Base-by-base conservation (phyloP, 1,140 invertebrate species). In the Pissodes strobi region DNA sequence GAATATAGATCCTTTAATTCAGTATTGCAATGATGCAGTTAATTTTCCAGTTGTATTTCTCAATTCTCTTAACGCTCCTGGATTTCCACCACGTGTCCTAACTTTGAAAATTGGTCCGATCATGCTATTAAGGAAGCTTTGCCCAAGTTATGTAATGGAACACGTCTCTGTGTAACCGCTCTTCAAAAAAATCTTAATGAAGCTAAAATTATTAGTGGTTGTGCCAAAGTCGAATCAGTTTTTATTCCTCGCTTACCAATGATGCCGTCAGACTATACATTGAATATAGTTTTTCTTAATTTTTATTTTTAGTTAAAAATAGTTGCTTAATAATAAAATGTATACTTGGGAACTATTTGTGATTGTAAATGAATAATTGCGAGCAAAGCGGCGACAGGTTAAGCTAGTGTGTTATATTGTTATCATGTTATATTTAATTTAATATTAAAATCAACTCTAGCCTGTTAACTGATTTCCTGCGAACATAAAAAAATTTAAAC, bases 241-340 rank as follows among this genome's bases (percentile, higher is more conserved):
- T 68, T 72, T n/a, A 74, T 76, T 60, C 75, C 73, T 23, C 45
- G 73, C 27, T 76, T 77, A 8, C 71, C 74, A 8, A 52, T 75
- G 46, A 76, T 74, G n/a, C 72, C 71, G 39, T 64, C 66, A 27
- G 68, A 74, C 67, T 63, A 69, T 12, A 74, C 69, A 10, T 70
- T 73, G 17, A 17, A 71, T 43, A 75, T 84, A 82, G 55, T 81
- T 84, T 73, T n/a, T n/a, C n/a, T n/a, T n/a, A n/a, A n/a, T n/a
- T n/a, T n/a, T n/a, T n/a, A n/a, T n/a, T n/a, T n/a, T n/a, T n/a
- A n/a, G n/a, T n/a, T n/a, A n/a, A n/a, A n/a, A n/a, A n/a, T n/a
- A n/a, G n/a, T n/a, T n/a, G n/a, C n/a, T n/a, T n/a, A n/a, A n/a
- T n/a, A n/a, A n/a, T n/a, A n/a, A n/a, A n/a, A n/a, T n/a, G n/a